Base-by-base conservation (phyloP, 2,888 invertebrate genomes). In the Vesta saturnalis region DNA sequence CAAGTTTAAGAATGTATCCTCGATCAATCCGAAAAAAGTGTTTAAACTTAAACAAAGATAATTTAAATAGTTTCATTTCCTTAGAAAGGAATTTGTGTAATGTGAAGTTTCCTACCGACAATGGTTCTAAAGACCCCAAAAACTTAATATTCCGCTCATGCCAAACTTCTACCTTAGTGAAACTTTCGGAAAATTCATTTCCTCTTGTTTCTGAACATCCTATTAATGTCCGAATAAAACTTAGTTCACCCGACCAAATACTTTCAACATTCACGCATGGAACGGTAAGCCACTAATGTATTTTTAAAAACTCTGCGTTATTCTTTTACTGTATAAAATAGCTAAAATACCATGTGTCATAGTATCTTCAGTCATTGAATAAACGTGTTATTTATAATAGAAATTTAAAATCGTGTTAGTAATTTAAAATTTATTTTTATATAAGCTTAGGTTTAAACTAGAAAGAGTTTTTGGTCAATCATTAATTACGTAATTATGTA, bases 211-310 rank as follows among this genome's bases (percentile, higher is more conserved):
- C 76, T 35, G 76, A 79, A 64, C 76, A 76, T 64, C 82, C 82
- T 60, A 76, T 84, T 78, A 83, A 83, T 78, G 76, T 83, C 63
- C 77, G 77, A 77, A 82, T 84, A 80, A 77, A 79, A 78, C 79
- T 83, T 63, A 79, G 80, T 69, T 80, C 81, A 75, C 77, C 80
- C 61, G 62, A 79, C 43, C 77, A 78, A 77, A 76, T 77, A 75
- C 78, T 73, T 68, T 76, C 79, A 55, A 67, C 76, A 12, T 60
- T 60, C 23, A 77, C 77, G 71, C 71, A 73, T 4, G 74, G 75
- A 73, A 79, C 78, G 79, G 80, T 80, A 77, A 75, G 69, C 16
- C 16, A 10, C 8, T 39, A 39, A n/a, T 39, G 39, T 39, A 23
- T 3, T 3, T 43, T 14, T 22, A 43, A 39, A 21, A 14, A 58